Evolutionary conservation across 2,113 vertebrate genomes (phyloP), one percentile per base, ranked within the genome.

Genomic region (Strix aluco): DNA sequence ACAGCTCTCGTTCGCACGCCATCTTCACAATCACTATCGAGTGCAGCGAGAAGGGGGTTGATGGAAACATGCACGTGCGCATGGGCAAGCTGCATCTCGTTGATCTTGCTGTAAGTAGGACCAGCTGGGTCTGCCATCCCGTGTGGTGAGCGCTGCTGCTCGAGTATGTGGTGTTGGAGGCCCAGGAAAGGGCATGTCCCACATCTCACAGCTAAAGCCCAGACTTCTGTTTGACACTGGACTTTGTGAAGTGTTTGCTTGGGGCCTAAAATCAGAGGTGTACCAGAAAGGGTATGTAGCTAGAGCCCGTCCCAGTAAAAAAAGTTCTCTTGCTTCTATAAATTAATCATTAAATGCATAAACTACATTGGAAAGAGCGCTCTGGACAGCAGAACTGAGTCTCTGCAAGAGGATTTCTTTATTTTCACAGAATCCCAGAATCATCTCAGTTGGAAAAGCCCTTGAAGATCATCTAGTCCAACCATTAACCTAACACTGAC

Each of bases 1-100:
- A 99, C 97, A 99, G 99, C 93, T 99, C 99, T 10, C 99, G 99
- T 16, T 99, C 99, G 0, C 99, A 99, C 2, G 99, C 99, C 77
- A 99, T 99, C 96, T 99, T 99, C 97, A 99, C 99, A 3, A 99
- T 99, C 92, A 99, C 99, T 51, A 99, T 99, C 3, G 99, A 99
- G 95, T 99, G 99, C 97, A 99, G 99, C 6, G 99, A 99, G 96
- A 99, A 99, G 91, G 99, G 99, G 1, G 95, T 99, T 0, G 99
- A 99, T 84, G 99, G 99, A 2, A 99, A 99, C 96, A 99, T 99
- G 97, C 99, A 99, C 9, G 99, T 99, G 70, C 98, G 99, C 90
- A 99, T 99, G 99, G 99, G 99, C 84, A 99, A 99, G 52, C 98
- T 99, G 38, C 99, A 99, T 62, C 98, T 99, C 5, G 99, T 99